Evolutionary conservation across 2,888 invertebrate species (phyloP).

Genomic region (Hemaris fuciformis): DNA sequence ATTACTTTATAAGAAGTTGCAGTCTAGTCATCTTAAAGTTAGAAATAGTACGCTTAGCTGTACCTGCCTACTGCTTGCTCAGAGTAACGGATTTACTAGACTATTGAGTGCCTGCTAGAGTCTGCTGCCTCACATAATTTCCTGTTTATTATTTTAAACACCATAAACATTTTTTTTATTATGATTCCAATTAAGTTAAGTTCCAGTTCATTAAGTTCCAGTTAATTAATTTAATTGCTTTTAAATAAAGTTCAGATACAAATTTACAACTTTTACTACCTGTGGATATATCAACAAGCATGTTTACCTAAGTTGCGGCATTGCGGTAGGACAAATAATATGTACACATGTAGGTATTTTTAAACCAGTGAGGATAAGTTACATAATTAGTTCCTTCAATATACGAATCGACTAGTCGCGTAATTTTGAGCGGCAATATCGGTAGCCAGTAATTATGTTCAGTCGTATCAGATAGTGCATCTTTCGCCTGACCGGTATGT

Average conservation of each 20-base stretch:
- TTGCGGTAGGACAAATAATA: not conserved
- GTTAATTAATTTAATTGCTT: too few species aligned
- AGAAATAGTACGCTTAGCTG: not conserved
- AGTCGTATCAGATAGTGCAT: not conserved
- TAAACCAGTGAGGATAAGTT: not conserved
- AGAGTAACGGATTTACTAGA: conserved; percentile 44
- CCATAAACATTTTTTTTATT: not conserved
- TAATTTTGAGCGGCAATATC: not conserved
- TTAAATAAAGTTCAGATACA: too few species aligned
- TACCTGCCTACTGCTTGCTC: conserved; percentile 45
- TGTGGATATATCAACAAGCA: not conserved
- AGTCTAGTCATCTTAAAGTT: not conserved
- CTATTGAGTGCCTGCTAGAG: conserved; percentile 9
- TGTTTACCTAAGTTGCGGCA: not conserved
- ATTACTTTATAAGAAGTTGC: not conserved
- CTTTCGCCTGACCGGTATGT: not conserved
- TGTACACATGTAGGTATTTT: not conserved
- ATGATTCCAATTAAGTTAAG: too few species aligned
- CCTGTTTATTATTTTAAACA: not conserved
- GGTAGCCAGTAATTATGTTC: not conserved
- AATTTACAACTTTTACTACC: not conserved
- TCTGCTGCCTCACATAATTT: not conserved
- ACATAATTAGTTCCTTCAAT: not conserved
- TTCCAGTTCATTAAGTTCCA: too few species aligned
- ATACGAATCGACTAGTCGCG: not conserved